Percentiles rank a stretch among this genome's conserved stretches.
Conservation (phyloP, 2,888 invertebrate species). For the Bhutanitis thaidina region DNA sequence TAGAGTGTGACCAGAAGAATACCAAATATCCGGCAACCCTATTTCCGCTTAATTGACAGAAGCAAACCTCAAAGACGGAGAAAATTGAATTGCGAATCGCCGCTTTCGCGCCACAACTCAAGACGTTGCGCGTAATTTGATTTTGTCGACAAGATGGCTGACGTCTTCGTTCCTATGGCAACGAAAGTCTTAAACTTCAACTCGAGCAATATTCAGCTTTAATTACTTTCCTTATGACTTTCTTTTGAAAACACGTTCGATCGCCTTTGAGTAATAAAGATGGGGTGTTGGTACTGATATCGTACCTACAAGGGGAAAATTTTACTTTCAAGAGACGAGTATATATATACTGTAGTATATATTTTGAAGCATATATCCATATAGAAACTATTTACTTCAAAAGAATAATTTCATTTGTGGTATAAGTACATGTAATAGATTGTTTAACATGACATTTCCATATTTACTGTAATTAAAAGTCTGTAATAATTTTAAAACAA, state of each 20-base stretch:
- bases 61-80: slow-evolving; percentile 56
- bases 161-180: slow-evolving; percentile 57
- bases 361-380: too few species aligned
- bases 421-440: too few species aligned
- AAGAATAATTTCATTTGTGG: too few species aligned
- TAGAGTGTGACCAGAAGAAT: background rate
- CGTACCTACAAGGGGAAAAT: slow-evolving; percentile 10
- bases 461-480: too few species aligned
- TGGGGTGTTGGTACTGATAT: slow-evolving; percentile 22
- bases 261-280: slow-evolving; percentile 10
- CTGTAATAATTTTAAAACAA: too few species aligned
- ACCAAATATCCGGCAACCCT: slow-evolving; percentile 14
- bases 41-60: slow-evolving; percentile 34
- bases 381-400: too few species aligned
- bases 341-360: too few species aligned
- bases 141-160: slow-evolving; percentile 62
- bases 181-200: slow-evolving; percentile 48
- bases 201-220: slow-evolving; percentile 32
- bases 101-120: slow-evolving; percentile 67
- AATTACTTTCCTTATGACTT: slow-evolving; percentile 26
- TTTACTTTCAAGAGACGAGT: background rate
- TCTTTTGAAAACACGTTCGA: slow-evolving; percentile 19
- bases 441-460: too few species aligned
- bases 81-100: slow-evolving; percentile 56
- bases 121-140: slow-evolving; percentile 60